These are phyloP conservation scores for Aramus guarauna DNA, from an alignment of 2,113 vertebrate species.

Conservation along the genomic window DNA sequence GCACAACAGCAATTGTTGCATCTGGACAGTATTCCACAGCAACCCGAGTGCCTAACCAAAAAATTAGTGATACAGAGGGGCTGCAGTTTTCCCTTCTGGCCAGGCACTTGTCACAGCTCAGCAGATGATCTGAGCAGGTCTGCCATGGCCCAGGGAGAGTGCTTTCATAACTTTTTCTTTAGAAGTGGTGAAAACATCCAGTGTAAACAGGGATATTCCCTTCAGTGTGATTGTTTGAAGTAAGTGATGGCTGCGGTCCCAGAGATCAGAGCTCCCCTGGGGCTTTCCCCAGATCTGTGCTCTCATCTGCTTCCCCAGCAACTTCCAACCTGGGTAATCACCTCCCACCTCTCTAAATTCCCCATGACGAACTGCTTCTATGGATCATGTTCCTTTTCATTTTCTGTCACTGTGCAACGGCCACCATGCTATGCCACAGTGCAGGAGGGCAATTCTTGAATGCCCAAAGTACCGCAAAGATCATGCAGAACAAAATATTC, in stretches of 20 bases:
- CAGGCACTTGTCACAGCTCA: not conserved
- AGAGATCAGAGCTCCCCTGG: not conserved
- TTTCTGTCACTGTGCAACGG: not conserved
- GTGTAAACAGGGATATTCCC: not conserved
- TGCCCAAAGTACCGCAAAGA: not conserved
- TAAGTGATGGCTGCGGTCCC: not conserved
- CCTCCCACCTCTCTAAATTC: not conserved
- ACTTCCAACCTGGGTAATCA: not conserved
- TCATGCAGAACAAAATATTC: not conserved
- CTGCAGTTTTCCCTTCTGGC: not conserved
- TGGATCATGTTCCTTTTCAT: not conserved
- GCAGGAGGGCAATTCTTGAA: not conserved
- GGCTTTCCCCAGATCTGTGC: not conserved
- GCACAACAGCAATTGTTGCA: not conserved
- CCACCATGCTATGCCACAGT: not conserved
- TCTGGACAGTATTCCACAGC: not conserved
- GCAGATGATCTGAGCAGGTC: not conserved
- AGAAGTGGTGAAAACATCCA: not conserved
- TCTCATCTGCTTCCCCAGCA: not conserved
- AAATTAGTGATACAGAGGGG: not conserved
- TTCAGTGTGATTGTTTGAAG: not conserved
- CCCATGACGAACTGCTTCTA: not conserved
- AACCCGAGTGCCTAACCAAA: not conserved
- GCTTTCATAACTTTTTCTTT: not conserved
- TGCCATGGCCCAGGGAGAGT: not conserved